Evolutionary conservation across 2,797 vertebrate species (phyloP), one percentile per base, ranked within the genome.

Genomic region (Peromyscus eremicus): DNA sequence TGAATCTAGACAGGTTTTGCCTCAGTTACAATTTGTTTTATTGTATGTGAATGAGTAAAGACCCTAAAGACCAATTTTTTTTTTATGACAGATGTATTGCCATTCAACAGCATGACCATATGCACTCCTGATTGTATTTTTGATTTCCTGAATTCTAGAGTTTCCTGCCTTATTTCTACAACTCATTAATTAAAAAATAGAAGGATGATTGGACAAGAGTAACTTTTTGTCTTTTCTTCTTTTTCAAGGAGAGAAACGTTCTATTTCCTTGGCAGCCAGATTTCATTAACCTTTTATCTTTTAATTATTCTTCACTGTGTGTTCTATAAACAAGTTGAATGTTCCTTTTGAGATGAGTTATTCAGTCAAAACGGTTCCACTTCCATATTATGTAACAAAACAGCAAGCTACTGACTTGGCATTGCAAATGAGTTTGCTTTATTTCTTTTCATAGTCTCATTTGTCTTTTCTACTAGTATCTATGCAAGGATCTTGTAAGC

Each of bases 181-280:
- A 2, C 49, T 89, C 77, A 97, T 97, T 96, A 96, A 60, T 97
- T 94, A 75, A 98, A 98, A 97, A 95, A 96, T 73, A 88, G 57
- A 88, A 94, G 29, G 71, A 2, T 37, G 87, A 62, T 62, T 25
- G 25, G 66, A 14, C 19, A 91, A 94, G 27, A 96, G 9, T 60
- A 2, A 46, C 37, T 84, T 71, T 49, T 32, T 43, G 25, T 75
- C 23, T 84, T 94, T 92, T 60, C 16, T 84, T 95, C 91, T 80
- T 84, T 87, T 49, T n/a, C 68, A 94, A 94, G 60, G 29, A 94
- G 29, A 92, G 34, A 80, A 91, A 85, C 70, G 27, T 91, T 97
- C 60, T 46, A 71, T 94, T 97, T 96, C 79, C 79, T 95, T 94
- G 93, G 40, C 66, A 92, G 17, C 43, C 12, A 5, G 2, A 66